Percentiles rank a stretch among this genome's conserved stretches.
These are phyloP conservation scores for Xylocopa sonorina DNA, from an alignment of 1,140 invertebrate genomes.

Conservation along the genomic window DNA sequence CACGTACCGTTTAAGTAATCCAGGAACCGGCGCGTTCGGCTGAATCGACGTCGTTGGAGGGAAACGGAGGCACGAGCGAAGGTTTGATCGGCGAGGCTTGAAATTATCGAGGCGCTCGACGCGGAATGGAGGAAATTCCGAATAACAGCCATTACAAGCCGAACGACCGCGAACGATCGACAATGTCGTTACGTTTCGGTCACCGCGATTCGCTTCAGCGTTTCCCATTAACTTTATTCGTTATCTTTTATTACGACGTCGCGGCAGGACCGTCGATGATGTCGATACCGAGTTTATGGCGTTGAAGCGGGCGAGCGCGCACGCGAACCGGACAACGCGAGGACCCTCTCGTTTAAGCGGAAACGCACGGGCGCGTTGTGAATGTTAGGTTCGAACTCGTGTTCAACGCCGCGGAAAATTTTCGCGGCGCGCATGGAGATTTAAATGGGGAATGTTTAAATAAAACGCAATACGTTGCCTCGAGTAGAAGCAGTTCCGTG, in stretches of 20 bases:
- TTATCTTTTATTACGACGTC: conserved; percentile 45
- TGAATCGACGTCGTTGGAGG: conserved; percentile 16
- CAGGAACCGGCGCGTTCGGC: background rate
- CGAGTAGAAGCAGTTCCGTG: conserved; percentile 1
- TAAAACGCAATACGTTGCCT: background rate
- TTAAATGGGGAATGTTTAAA: conserved; percentile 28
- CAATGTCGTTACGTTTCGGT: conserved; percentile 39
- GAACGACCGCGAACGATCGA: conserved; percentile 23
- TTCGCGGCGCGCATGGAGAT: background rate
- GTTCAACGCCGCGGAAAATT: conserved; percentile 17
- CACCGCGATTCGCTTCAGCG: conserved; percentile 6
- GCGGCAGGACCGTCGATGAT: background rate
- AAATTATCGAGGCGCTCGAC: conserved; percentile 30
- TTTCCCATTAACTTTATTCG: conserved; percentile 45
- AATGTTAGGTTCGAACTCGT: background rate
- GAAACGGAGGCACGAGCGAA: background rate
- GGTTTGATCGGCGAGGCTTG: conserved; percentile 38
- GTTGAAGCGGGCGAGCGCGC: background rate
- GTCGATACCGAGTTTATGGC: conserved; percentile 18
- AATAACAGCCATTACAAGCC: conserved; percentile 37
- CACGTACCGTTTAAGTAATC: conserved; percentile 25
- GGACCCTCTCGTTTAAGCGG: conserved; percentile 19
- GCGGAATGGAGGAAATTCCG: conserved; percentile 33
- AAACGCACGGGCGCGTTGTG: background rate
- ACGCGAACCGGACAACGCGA: background rate